Conservation (phyloP, 2,888 invertebrate species). For the Galerucella nymphaeae region DNA sequence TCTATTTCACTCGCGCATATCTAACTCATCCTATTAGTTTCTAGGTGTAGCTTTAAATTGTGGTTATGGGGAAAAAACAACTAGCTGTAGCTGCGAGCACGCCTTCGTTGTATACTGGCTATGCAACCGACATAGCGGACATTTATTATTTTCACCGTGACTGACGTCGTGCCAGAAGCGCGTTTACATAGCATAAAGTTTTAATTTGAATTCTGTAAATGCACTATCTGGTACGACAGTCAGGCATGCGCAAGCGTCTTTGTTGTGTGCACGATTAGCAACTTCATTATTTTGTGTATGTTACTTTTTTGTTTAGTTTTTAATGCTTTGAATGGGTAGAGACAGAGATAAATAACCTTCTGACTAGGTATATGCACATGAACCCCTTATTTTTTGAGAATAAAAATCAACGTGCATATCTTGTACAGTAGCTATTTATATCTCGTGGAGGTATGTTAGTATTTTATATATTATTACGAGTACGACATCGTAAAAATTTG, state of each 20-base stretch:
- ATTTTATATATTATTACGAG: too few relatives aligned
- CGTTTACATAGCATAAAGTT: conserved; percentile 81
- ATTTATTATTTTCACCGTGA: conserved; percentile 50
- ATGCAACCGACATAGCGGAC: conserved; percentile 26
- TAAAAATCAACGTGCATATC: too few relatives aligned
- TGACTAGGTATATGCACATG: too few relatives aligned
- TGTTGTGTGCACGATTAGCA: conserved; percentile 43
- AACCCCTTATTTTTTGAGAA: too few relatives aligned
- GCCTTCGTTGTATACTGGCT: conserved; percentile 33
- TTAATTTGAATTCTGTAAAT: conserved; percentile 83
- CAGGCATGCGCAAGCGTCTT: conserved; percentile 72
- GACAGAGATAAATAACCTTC: too few relatives aligned
- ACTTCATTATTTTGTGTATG: conserved; percentile 41
- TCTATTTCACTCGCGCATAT: neutral
- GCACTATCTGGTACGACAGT: conserved; percentile 99
- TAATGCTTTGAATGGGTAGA: neutral
- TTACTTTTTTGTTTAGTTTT: conserved; percentile 34
- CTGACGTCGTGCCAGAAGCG: conserved; percentile 98
- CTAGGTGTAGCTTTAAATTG: conserved; percentile 42
- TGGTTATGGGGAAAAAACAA: conserved; percentile 33
- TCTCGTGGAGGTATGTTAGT: too few relatives aligned
- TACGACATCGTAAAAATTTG: too few relatives aligned
- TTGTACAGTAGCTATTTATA: too few relatives aligned
- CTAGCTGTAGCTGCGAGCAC: conserved; percentile 35
- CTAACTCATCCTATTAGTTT: conserved; percentile 37